These are phyloP conservation scores for Xestia c-nigrum DNA, from an alignment of 2,888 invertebrate species.

Conservation along the genomic window DNA sequence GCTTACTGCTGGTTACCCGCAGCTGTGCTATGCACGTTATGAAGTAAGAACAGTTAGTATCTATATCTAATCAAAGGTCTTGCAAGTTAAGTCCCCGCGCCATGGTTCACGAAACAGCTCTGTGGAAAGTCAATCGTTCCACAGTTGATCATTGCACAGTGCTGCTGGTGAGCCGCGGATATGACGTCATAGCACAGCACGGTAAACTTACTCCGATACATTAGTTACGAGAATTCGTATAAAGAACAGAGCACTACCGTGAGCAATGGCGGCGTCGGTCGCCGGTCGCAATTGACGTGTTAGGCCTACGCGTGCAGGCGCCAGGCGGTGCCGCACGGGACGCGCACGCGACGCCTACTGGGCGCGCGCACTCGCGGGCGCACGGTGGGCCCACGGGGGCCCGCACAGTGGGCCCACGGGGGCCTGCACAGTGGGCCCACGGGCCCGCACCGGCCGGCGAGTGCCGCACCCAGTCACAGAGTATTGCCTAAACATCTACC, in stretches of 20 bases:
- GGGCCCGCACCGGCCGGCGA: constrained; percentile 68
- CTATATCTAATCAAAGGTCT: constrained; percentile 45
- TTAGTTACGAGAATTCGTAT: constrained; percentile 79
- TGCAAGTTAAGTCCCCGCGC: constrained; percentile 15
- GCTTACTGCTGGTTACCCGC: constrained; percentile 56
- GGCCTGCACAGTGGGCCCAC: no score
- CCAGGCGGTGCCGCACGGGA: constrained; percentile 63
- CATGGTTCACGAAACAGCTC: constrained; percentile 24
- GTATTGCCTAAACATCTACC: constrained; percentile 89
- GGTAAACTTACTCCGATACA: constrained; percentile 58
- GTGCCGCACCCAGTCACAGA: constrained; percentile 86
- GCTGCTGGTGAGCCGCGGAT: constrained; percentile 31
- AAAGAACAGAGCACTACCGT: constrained; percentile 84
- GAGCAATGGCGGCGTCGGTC: constrained; percentile 88
- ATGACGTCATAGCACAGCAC: constrained; percentile 64
- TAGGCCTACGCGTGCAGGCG: constrained; percentile 84
- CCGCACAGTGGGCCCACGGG: no score
- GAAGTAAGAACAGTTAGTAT: constrained; percentile 40
- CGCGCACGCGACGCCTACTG: constrained; percentile 82
- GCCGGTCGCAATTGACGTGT: constrained; percentile 89
- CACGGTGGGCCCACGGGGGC: no score
- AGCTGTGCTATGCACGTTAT: constrained; percentile 62
- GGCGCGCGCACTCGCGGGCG: constrained; percentile 65
- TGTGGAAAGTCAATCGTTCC: constrained; percentile 51
- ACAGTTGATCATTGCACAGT: constrained; percentile 45